Base-by-base conservation (phyloP, 2,888 invertebrate species). In the Mythimna vitellina region DNA sequence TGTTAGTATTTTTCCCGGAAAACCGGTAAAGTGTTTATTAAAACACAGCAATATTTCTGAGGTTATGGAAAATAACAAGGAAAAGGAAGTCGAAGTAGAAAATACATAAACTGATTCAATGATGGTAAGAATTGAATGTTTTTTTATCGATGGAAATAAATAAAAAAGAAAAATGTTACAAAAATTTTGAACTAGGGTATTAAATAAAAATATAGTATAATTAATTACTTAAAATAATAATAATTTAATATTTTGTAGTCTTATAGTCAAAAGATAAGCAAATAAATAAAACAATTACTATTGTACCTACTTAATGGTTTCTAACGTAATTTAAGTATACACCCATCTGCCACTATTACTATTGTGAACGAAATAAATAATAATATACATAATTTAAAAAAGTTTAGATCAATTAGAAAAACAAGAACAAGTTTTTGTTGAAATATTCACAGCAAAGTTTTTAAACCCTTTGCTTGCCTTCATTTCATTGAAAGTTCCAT, bases 401-500 rank as follows among this genome's bases (percentile, higher is more conserved):
- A 4, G 14, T 46, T 46, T 14, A 46, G 42, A 42, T 2, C 42
- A 42, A 12, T 42, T 12, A 12, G 12, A n/a, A n/a, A n/a, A n/a
- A n/a, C n/a, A n/a, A n/a, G 17, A 63, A 29, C 29, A 1, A 29
- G 29, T 29, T 29, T 29, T 29, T 29, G 29, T 3, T 29, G 3
- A 29, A 65, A 66, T 22, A 22, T 46, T 58, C 22, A 22, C n/a
- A 42, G 17, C 9, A 14, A 51, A 51, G 3, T 42, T 42, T 29
- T 9, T 8, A 65, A 65, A 32, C 22, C n/a, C 29, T 22, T 54
- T 67, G 6, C 7, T 8, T 67, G 6, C 14, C 12, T 1, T 17
- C 46, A 56, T 67, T 66, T 56, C 1, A 32, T n/a, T 65, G 10
- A 29, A 17, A 38, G 29, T 68, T 53, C 38, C 35, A 29, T 38